phyloP scores from a whole-genome alignment of 2,797 vertebrate species.

The Parauchenoglanis punctatus region DNA sequence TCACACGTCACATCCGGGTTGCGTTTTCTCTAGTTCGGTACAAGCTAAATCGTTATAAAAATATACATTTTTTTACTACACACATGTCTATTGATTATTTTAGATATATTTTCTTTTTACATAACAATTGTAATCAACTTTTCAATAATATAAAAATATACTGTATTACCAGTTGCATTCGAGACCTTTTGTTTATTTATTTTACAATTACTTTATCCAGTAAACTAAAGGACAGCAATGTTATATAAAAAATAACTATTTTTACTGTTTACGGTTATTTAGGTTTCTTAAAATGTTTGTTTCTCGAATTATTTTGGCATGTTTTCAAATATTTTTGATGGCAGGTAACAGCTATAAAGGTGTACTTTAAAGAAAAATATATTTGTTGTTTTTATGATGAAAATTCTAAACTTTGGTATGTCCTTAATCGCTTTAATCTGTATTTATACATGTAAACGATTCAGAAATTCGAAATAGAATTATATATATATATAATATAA shows the following conservation, averaged over 20 bases:
- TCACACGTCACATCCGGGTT: constrained; percentile 69
- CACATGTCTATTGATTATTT: neutral
- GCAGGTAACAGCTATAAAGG: neutral
- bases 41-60: neutral
- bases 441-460: neutral
- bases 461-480: neutral
- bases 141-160: too few relatives aligned
- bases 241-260: neutral
- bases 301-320: neutral
- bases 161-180: too few relatives aligned
- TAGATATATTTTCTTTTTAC: neutral
- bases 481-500: neutral
- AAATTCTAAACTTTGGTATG: neutral
- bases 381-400: neutral
- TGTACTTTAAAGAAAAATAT: neutral
- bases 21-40: too few relatives aligned
- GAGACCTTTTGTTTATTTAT: neutral
- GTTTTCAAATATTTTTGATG: neutral
- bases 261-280: too few relatives aligned
- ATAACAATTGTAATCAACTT: too few relatives aligned
- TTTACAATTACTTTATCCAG: neutral
- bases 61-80: neutral
- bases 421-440: neutral
- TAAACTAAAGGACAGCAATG: too few relatives aligned
- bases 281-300: too few relatives aligned